Conservation (phyloP, 2,113 vertebrate genomes). For the Cephalopterus ornatus region DNA sequence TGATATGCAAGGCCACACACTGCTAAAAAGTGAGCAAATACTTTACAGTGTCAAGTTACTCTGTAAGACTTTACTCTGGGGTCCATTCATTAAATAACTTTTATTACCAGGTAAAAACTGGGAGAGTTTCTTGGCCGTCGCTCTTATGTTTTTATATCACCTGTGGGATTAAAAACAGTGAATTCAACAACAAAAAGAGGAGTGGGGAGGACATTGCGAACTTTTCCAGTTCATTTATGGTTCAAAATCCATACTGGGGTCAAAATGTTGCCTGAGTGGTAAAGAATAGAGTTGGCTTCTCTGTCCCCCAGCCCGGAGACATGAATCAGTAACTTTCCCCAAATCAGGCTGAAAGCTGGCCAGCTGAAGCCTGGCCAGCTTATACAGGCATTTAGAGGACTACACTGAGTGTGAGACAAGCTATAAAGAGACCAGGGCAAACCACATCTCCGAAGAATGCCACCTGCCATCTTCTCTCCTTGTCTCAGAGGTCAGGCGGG, state of each 20-base stretch:
- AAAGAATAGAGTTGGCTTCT: background rate
- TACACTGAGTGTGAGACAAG: background rate
- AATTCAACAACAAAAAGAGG: slow-evolving; percentile 14
- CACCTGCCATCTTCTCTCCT: background rate
- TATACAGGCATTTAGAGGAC: background rate
- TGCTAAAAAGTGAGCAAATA: background rate
- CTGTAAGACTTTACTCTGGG: background rate
- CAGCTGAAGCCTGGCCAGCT: background rate
- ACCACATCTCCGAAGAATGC: background rate
- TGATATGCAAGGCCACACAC: background rate
- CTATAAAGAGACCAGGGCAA: background rate
- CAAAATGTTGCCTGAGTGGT: background rate
- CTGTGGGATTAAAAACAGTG: slow-evolving; percentile 10
- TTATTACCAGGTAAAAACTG: slow-evolving; percentile 32
- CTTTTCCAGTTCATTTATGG: background rate
- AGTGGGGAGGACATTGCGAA: background rate
- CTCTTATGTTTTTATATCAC: slow-evolving; percentile 20
- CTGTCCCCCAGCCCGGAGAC: background rate
- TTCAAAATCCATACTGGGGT: background rate
- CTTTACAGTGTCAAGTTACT: slow-evolving; percentile 1
- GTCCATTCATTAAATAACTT: slow-evolving; percentile 16
- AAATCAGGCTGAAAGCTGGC: background rate
- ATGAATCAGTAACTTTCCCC: background rate
- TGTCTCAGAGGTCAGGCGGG: rapidly evolving
- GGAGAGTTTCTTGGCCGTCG: background rate